These are phyloP conservation scores for Scophthalmus maximus DNA, from an alignment of 2,113 vertebrate genomes.

Conservation along the genomic window DNA sequence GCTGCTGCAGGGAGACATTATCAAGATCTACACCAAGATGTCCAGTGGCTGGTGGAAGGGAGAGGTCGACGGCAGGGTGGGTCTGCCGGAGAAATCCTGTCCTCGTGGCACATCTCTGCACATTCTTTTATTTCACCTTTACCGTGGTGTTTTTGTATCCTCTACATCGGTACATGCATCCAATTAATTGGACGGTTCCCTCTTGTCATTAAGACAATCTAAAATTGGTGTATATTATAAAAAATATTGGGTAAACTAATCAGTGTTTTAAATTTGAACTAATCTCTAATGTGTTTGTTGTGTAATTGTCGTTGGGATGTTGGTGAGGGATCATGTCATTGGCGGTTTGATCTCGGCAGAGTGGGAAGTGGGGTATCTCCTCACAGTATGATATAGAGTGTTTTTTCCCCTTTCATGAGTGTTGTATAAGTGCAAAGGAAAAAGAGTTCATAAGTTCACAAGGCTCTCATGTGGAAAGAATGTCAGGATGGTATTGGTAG, in stretches of 20 bases:
- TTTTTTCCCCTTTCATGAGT: not conserved
- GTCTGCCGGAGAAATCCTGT: constrained; percentile 12
- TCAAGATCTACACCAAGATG: constrained; percentile 93
- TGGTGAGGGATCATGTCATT: not conserved
- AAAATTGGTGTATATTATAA: not conserved
- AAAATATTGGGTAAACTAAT: no score
- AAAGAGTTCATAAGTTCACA: constrained; percentile 10
- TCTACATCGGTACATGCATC: no score
- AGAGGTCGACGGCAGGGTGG: constrained; percentile 87
- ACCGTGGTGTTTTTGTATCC: not conserved
- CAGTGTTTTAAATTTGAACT: no score
- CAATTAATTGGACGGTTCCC: not conserved
- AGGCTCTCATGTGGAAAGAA: not conserved
- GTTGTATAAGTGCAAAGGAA: not conserved
- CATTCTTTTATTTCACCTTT: not conserved
- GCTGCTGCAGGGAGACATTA: constrained; percentile 89
- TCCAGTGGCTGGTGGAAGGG: constrained; percentile 96
- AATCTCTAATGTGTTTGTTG: not conserved
- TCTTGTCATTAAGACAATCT: not conserved
- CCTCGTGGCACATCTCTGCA: no score
- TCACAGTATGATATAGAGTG: not conserved
- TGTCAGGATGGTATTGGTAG: not conserved
- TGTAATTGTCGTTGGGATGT: no score
- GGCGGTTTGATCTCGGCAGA: not conserved
- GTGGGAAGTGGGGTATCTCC: not conserved